These are phyloP conservation scores for Chelonus formosanus DNA, from an alignment of 2,888 invertebrate species.

Conservation along the genomic window DNA sequence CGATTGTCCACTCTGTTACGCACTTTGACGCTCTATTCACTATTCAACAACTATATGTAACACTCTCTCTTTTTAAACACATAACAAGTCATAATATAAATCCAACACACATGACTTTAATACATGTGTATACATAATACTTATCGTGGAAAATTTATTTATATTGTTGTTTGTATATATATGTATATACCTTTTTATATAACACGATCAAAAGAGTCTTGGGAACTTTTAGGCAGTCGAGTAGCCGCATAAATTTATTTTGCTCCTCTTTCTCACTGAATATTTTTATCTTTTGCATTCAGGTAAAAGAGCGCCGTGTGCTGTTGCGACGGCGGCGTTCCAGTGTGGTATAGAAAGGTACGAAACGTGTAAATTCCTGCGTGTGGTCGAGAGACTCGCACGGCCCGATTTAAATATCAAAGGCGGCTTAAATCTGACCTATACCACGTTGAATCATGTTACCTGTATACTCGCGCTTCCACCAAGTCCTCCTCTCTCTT, in stretches of 20 bases:
- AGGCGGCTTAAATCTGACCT: slow-evolving; percentile 65
- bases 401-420: slow-evolving; percentile 64
- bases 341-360: slow-evolving; percentile 42
- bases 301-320: slow-evolving; percentile 26
- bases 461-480: slow-evolving; percentile 49
- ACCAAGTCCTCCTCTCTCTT: slow-evolving; percentile 4
- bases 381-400: slow-evolving; percentile 55
- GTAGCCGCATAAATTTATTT: slow-evolving; percentile 13
- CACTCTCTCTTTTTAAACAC: too few relatives aligned
- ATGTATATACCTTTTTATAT: not conserved
- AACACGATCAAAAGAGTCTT: slow-evolving; percentile 6
- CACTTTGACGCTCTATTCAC: not conserved
- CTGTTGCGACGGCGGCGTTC: slow-evolving; percentile 20
- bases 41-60: too few relatives aligned
- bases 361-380: slow-evolving; percentile 61
- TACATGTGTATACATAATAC: too few relatives aligned
- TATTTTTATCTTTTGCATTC: slow-evolving; percentile 32
- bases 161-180: not conserved
- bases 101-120: too few relatives aligned
- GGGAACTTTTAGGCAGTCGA: slow-evolving; percentile 2
- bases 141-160: too few relatives aligned
- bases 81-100: too few relatives aligned
- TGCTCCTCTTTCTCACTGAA: slow-evolving; percentile 16
- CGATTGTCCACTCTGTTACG: slow-evolving; percentile 4
- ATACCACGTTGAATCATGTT: slow-evolving; percentile 65